Percentiles rank a stretch among this genome's conserved stretches.
Conservation (phyloP, 2,797 vertebrate genomes). For the Triplophysa bombifrons region DNA sequence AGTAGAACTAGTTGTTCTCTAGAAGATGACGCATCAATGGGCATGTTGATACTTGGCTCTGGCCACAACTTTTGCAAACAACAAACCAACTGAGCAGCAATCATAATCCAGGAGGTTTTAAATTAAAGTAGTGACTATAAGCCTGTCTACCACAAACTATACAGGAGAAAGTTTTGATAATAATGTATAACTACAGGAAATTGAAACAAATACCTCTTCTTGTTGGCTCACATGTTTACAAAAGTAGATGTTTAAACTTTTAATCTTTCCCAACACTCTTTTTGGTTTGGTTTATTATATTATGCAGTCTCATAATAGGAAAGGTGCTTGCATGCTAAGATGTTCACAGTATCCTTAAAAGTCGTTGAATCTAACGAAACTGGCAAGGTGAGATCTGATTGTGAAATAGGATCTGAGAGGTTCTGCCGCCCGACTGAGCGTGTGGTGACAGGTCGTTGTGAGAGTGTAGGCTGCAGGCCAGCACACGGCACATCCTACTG, state of each 20-base stretch:
- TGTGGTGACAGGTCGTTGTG: conserved; percentile 70
- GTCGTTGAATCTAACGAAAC: conserved; percentile 9
- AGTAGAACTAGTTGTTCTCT: conserved; percentile 7
- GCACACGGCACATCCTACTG: conserved; percentile 50
- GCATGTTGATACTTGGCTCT: conserved; percentile 44
- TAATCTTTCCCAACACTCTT: not conserved
- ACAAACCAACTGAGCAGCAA: conserved; percentile 6
- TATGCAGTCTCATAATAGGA: not conserved
- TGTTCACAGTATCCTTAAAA: conserved; percentile 26
- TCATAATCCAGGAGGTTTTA: not conserved
- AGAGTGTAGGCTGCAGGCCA: conserved; percentile 45
- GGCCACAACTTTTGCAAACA: conserved; percentile 43
- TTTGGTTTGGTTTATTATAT: conserved; percentile 6
- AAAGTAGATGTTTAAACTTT: not conserved
- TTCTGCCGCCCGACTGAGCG: conserved; percentile 55
- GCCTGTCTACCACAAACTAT: conserved; percentile 1
- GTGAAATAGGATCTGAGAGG: conserved; percentile 45
- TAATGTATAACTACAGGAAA: not conserved
- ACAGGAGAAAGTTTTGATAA: not conserved
- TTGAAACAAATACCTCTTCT: not conserved
- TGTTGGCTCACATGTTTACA: conserved; percentile 1
- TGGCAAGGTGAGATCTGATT: conserved; percentile 23
- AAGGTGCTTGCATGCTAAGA: not conserved
- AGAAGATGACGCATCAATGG: conserved; percentile 35
- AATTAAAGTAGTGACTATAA: not conserved